Percentiles rank a stretch among this genome's conserved stretches.
These are phyloP conservation scores for Cranoglanis bouderius DNA, from an alignment of 2,113 vertebrate species.

Conservation along the genomic window DNA sequence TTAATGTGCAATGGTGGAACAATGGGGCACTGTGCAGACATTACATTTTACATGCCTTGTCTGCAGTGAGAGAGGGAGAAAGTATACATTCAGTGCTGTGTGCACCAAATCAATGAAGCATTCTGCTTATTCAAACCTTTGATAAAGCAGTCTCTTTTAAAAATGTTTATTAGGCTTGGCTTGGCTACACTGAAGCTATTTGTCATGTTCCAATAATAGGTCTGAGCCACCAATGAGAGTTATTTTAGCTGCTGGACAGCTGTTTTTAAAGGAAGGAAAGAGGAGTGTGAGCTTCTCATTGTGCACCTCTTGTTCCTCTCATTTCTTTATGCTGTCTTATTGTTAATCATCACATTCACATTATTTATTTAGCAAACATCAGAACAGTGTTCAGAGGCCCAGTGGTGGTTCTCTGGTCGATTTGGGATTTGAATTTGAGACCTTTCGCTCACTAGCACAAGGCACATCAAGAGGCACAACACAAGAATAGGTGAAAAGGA, in stretches of 20 bases:
- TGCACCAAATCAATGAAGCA: conserved; percentile 67
- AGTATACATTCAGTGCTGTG: conserved; percentile 56
- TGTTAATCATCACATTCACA: background rate
- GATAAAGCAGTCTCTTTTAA: conserved; percentile 65
- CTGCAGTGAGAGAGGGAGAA: conserved; percentile 55
- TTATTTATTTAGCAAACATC: background rate
- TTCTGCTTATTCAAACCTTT: conserved; percentile 34
- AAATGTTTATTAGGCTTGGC: conserved; percentile 71
- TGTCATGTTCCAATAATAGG: conserved; percentile 72
- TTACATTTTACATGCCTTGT: conserved; percentile 49
- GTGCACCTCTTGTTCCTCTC: background rate
- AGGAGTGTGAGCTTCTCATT: background rate
- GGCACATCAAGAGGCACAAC: background rate
- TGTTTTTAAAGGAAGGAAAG: conserved; percentile 23
- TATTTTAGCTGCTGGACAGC: conserved; percentile 59
- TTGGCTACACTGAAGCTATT: conserved; percentile 68
- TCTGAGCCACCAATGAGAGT: conserved; percentile 58
- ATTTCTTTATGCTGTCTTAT: background rate
- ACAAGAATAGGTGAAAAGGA: background rate
- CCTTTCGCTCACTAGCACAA: background rate
- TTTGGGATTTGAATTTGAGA: background rate
- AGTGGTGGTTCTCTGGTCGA: background rate
- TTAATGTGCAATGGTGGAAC: background rate
- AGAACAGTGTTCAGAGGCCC: background rate
- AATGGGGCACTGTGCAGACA: background rate